These are phyloP conservation scores for Pseudomyrmex sp. DNA, from an alignment of 1,140 invertebrate genomes.

Conservation along the genomic window DNA sequence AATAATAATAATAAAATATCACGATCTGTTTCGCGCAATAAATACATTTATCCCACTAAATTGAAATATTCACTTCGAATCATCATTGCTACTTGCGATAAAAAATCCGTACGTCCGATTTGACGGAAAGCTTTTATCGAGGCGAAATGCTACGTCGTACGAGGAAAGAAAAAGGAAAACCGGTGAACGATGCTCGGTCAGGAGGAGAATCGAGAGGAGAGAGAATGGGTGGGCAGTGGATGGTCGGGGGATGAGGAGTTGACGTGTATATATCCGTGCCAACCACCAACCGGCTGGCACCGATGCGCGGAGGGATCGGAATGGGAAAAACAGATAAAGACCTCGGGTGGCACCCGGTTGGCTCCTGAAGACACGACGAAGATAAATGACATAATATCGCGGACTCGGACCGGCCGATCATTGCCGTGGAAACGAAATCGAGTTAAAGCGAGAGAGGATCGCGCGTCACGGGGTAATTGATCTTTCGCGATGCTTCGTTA, in stretches of 20 bases:
- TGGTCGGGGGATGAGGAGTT: conserved; percentile 37
- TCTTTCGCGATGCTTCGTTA: conserved; percentile 78
- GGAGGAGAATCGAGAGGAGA: conserved; percentile 15
- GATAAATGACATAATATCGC: conserved; percentile 85
- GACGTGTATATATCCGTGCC: conserved; percentile 67
- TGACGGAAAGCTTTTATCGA: conserved; percentile 64
- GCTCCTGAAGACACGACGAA: conserved; percentile 79
- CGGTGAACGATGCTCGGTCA: conserved; percentile 12
- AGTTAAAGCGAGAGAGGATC: conserved; percentile 72
- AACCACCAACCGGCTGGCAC: conserved; percentile 62
- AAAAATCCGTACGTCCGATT: conserved; percentile 58
- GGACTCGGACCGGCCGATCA: conserved; percentile 77
- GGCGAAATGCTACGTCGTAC: conserved; percentile 24
- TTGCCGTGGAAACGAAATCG: conserved; percentile 79
- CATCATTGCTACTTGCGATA: conserved; percentile 7
- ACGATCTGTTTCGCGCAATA: too few relatives aligned
- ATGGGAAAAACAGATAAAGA: conserved; percentile 72
- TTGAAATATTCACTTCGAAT: conserved; percentile 7
- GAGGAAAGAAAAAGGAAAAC: conserved; percentile 9
- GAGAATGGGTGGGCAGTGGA: conserved; percentile 21
- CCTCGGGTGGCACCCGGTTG: conserved; percentile 53
- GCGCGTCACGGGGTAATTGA: conserved; percentile 76
- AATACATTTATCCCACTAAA: too few relatives aligned
- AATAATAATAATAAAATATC: too few relatives aligned
- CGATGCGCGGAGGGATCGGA: conserved; percentile 32